Conservation (phyloP, 1,140 invertebrate genomes). For the Stegodyphus mimosarum region DNA sequence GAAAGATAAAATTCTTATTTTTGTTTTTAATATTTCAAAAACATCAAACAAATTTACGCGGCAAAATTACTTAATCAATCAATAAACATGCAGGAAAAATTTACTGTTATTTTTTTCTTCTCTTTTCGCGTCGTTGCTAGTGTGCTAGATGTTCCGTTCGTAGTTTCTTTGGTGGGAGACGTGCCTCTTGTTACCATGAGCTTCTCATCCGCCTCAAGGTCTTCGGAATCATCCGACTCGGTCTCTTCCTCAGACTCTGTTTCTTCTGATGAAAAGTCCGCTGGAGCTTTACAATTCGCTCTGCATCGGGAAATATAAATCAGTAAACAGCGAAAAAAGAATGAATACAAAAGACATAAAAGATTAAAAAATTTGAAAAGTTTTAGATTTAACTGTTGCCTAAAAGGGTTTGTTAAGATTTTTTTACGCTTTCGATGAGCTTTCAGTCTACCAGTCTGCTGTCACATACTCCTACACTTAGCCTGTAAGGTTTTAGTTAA, state of each 20-base stretch:
- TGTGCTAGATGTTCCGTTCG: slow-evolving; percentile 31
- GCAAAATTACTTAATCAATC: too few relatives aligned
- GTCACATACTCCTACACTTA: too few relatives aligned
- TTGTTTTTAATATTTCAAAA: too few relatives aligned
- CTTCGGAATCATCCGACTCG: slow-evolving; percentile 9
- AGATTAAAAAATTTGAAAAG: background rate
- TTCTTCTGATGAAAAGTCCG: slow-evolving; percentile 60
- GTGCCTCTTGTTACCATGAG: slow-evolving; percentile 33
- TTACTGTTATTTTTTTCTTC: slow-evolving; percentile 48
- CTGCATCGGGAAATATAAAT: background rate
- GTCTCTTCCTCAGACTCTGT: slow-evolving; percentile 13
- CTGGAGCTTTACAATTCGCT: slow-evolving; percentile 52
- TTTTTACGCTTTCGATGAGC: too few relatives aligned
- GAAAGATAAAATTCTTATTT: too few relatives aligned
- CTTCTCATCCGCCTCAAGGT: slow-evolving; percentile 22
- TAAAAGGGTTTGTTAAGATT: too few relatives aligned
- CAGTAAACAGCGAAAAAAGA: background rate
- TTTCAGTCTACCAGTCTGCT: too few relatives aligned
- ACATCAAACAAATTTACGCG: too few relatives aligned
- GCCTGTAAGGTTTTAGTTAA: too few relatives aligned
- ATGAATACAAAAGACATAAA: background rate
- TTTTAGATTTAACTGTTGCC: too few relatives aligned
- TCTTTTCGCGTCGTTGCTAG: slow-evolving; percentile 27
- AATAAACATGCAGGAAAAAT: too few relatives aligned
- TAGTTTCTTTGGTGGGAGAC: slow-evolving; percentile 16